phyloP scores from a whole-genome alignment of 2,888 invertebrate species.

The Archaeoteleia sp. region DNA sequence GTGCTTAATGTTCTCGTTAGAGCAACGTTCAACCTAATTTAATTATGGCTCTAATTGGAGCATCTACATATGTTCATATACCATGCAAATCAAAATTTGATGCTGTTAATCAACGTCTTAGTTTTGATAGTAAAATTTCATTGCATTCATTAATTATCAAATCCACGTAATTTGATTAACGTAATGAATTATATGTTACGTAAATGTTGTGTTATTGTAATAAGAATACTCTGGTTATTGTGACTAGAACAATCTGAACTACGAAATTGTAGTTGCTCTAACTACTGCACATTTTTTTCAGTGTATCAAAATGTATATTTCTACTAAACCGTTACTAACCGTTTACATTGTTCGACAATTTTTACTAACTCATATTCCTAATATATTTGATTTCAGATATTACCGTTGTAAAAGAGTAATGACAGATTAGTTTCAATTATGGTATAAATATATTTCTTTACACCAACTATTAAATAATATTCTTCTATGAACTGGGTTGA shows the following conservation, averaged over 20 bases:
- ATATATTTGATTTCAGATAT: too few species aligned
- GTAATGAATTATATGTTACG: conserved; percentile 5
- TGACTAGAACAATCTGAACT: conserved; percentile 10
- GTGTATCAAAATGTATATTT: too few species aligned
- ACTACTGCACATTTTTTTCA: too few species aligned
- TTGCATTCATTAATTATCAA: background rate
- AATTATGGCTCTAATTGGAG: conserved; percentile 21
- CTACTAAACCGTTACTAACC: too few species aligned
- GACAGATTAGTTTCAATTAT: too few species aligned
- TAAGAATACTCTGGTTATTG: conserved; percentile 8
- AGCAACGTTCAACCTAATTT: conserved; percentile 20
- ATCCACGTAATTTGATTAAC: conserved; percentile 6
- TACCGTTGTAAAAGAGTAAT: too few species aligned
- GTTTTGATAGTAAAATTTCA: conserved; percentile 11
- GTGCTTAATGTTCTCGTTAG: conserved; percentile 19
- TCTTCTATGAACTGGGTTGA: too few species aligned
- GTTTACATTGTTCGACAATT: too few species aligned
- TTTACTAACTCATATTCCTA: too few species aligned
- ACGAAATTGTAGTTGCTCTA: conserved; percentile 7
- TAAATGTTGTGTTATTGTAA: conserved; percentile 12
- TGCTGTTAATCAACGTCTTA: conserved; percentile 15
- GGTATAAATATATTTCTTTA: too few species aligned
- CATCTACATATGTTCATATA: conserved; percentile 11
- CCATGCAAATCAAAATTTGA: conserved; percentile 23
- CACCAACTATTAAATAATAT: too few species aligned